These are phyloP conservation scores for Pterocles burchelli DNA, from an alignment of 2,113 vertebrate species.

Conservation along the genomic window DNA sequence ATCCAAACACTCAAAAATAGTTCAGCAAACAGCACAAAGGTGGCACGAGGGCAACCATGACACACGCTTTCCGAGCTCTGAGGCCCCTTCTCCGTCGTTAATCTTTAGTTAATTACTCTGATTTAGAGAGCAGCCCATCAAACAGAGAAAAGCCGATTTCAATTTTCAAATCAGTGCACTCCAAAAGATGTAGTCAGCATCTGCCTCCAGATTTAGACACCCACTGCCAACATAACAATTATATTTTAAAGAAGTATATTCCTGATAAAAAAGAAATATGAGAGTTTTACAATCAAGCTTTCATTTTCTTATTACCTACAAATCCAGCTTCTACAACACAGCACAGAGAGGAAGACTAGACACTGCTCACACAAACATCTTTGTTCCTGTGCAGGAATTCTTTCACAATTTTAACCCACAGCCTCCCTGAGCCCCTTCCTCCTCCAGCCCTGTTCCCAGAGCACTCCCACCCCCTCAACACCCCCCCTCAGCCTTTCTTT, in stretches of 20 bases:
- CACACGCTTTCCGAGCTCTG: neutral
- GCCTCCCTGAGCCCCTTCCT: no score
- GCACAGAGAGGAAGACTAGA: conserved; percentile 62
- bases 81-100: neutral
- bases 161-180: neutral
- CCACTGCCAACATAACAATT: neutral
- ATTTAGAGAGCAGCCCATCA: neutral
- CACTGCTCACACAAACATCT: conserved; percentile 58
- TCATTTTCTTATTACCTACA: conserved; percentile 45
- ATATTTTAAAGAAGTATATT: neutral
- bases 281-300: neutral
- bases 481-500: neutral
- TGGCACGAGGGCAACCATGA: neutral
- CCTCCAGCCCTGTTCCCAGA: neutral
- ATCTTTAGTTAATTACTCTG: neutral
- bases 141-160: neutral
- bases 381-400: conserved; percentile 19
- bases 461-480: no score
- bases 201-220: neutral
- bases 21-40: neutral
- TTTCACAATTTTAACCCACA: neutral
- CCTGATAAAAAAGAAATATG: neutral
- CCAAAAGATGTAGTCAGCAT: neutral
- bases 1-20: neutral
- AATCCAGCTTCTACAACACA: conserved; percentile 67